A percentile compares a stretch with the other conserved stretches of the same genome.
phyloP scores from a whole-genome alignment of 2,797 vertebrate species.

The Cyclura pinguis region DNA sequence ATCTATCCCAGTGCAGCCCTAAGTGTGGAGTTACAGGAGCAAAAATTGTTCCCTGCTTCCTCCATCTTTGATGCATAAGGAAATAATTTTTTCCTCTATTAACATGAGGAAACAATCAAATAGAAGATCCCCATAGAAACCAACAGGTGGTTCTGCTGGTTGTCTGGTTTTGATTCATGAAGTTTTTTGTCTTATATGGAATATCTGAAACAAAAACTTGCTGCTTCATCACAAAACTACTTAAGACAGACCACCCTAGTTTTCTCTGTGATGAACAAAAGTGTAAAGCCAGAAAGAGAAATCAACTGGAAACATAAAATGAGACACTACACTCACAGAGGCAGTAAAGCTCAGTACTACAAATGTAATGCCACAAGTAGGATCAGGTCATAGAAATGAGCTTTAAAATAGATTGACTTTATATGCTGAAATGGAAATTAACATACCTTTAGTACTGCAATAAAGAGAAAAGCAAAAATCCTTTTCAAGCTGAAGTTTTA shows the following conservation, averaged over 20 bases:
- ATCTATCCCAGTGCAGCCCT: too few species aligned
- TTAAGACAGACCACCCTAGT: neutral
- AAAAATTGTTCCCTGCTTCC: neutral
- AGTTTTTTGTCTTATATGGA: neutral
- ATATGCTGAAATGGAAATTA: conserved; percentile 12
- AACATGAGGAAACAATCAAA: neutral
- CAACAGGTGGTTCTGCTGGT: neutral
- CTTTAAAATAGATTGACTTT: conserved; percentile 3
- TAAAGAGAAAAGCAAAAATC: conserved; percentile 57
- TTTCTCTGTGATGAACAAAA: neutral
- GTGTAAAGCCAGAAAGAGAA: neutral
- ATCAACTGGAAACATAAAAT: neutral
- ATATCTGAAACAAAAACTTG: neutral
- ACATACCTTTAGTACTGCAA: conserved; percentile 8
- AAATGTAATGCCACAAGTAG: neutral
- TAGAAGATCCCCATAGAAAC: neutral
- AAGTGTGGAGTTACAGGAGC: too few species aligned
- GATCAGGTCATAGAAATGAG: neutral
- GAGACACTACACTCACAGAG: neutral
- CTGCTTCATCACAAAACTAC: neutral
- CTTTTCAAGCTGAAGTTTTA: conserved; percentile 40
- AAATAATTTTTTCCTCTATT: neutral
- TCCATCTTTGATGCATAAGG: neutral
- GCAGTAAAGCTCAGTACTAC: neutral
- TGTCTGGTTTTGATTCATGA: neutral